Percentiles rank a stretch among this genome's conserved stretches.
These are phyloP conservation scores for Gouania willdenowi DNA, from an alignment of 2,797 vertebrate species.

Conservation along the genomic window DNA sequence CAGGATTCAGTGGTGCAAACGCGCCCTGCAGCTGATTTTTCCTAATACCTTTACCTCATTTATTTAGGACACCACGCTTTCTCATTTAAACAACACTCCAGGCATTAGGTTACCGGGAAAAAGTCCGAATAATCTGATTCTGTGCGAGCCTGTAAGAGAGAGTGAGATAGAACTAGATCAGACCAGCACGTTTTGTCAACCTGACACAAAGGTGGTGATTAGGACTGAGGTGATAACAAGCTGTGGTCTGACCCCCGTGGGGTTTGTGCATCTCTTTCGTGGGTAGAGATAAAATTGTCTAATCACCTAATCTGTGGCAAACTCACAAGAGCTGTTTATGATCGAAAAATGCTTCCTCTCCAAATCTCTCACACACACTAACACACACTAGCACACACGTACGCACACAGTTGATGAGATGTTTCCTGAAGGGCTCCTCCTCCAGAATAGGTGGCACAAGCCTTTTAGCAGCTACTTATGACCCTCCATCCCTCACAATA, in stretches of 20 bases:
- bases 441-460: slow-evolving; percentile 64
- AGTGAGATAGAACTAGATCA: slow-evolving; percentile 41
- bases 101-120: slow-evolving; percentile 9
- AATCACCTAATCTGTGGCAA: slow-evolving; percentile 38
- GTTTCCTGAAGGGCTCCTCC: slow-evolving; percentile 56
- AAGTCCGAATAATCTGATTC: slow-evolving; percentile 17
- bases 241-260: slow-evolving; percentile 26
- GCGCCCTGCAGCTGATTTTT: no score
- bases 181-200: slow-evolving; percentile 31
- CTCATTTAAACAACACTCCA: slow-evolving; percentile 5
- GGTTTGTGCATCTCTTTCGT: slow-evolving; percentile 15
- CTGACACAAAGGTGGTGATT: slow-evolving; percentile 56
- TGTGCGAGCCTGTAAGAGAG: slow-evolving; percentile 12
- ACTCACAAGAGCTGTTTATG: slow-evolving; percentile 40
- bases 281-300: slow-evolving; percentile 33
- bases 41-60: slow-evolving; percentile 9
- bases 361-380: slow-evolving; percentile 32
- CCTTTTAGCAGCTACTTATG: slow-evolving; percentile 71
- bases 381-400: slow-evolving; percentile 24
- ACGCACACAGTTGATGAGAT: slow-evolving; percentile 52
- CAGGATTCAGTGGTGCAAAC: no score
- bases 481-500: slow-evolving; percentile 52
- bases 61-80: slow-evolving; percentile 3
- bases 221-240: slow-evolving; percentile 50
- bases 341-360: slow-evolving; percentile 57